These are phyloP conservation scores for Cyprinella venusta DNA, from an alignment of 2,797 vertebrate genomes.

Conservation along the genomic window DNA sequence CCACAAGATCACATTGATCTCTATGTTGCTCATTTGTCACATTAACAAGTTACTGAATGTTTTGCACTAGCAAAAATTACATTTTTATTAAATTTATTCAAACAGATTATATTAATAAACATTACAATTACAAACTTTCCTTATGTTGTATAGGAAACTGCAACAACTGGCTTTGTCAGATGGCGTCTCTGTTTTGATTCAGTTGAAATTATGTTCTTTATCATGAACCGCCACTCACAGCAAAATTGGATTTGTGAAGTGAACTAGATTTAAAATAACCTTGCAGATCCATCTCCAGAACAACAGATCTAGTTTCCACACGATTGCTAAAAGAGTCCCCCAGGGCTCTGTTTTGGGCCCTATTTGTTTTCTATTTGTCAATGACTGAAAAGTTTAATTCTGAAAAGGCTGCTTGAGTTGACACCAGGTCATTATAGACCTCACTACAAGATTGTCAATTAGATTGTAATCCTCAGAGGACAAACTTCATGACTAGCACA, in stretches of 20 bases:
- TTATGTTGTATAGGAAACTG: neutral
- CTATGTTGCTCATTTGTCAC: neutral
- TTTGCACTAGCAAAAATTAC: neutral
- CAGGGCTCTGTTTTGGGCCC: neutral
- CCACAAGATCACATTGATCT: neutral
- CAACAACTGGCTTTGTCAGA: neutral
- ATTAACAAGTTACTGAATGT: neutral
- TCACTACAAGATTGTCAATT: neutral
- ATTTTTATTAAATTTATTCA: neutral
- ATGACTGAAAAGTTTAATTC: neutral
- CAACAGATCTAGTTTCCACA: neutral
- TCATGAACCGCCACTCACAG: neutral
- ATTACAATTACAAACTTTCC: too few relatives aligned
- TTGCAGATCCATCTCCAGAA: neutral
- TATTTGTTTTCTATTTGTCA: neutral
- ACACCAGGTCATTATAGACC: neutral
- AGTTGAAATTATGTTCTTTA: neutral
- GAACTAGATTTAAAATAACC: conserved; percentile 4
- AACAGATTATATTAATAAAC: neutral
- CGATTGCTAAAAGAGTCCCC: neutral
- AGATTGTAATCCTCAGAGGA: neutral
- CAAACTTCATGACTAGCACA: neutral
- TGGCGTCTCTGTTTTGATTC: conserved; percentile 7
- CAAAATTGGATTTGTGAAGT: conserved; percentile 2
- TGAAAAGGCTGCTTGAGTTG: neutral